Conservation (phyloP, 2,888 invertebrate genomes). For the Drosophila paranaensis region DNA sequence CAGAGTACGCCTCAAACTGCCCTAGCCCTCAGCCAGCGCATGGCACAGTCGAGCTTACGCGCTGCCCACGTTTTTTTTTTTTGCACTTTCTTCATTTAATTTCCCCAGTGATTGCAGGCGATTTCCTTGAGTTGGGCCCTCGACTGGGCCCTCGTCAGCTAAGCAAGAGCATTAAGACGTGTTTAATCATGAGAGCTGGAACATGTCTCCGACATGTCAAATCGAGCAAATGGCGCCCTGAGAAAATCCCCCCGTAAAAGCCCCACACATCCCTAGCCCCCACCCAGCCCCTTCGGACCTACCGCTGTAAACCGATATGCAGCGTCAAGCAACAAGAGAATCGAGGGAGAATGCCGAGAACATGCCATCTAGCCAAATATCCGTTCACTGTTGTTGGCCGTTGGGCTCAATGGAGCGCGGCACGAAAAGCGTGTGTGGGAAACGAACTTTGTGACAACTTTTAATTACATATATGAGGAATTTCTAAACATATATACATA, state of each 20-base stretch:
- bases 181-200: constrained; percentile 55
- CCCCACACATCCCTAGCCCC: background rate
- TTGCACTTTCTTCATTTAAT: constrained; percentile 51
- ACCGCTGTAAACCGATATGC: constrained; percentile 43
- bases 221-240: constrained; percentile 38
- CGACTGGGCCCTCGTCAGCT: constrained; percentile 44
- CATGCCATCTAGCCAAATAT: constrained; percentile 43
- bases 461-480: constrained; percentile 68
- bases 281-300: background rate
- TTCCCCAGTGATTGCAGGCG: constrained; percentile 60
- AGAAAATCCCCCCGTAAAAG: constrained; percentile 20
- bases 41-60: background rate
- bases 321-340: constrained; percentile 3
- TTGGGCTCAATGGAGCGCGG: constrained; percentile 47
- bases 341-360: constrained; percentile 18
- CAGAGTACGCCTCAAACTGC: no score
- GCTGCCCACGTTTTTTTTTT: background rate
- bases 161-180: constrained; percentile 57
- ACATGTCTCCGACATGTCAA: constrained; percentile 51
- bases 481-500: constrained; percentile 12
- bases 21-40: constrained; percentile 2
- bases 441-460: constrained; percentile 71
- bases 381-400: constrained; percentile 16
- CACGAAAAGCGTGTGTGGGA: constrained; percentile 46
- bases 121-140: constrained; percentile 48